phyloP scores from a whole-genome alignment of 2,797 vertebrate genomes.

The Siniperca obscura region DNA sequence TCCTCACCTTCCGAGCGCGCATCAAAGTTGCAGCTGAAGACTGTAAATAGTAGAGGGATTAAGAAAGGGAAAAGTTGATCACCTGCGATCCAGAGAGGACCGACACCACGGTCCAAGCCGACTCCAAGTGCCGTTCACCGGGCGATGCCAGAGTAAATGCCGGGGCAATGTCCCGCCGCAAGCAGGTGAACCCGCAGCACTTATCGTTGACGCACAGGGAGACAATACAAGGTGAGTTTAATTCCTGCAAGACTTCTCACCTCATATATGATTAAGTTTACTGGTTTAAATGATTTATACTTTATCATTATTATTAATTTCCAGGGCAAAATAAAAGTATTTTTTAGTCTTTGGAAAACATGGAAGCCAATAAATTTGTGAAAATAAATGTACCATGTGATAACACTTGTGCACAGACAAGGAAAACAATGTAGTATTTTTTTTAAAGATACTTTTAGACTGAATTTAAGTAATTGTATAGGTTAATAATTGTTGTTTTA shows the following conservation, averaged over 20 bases:
- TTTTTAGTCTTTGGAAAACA: constrained; percentile 7
- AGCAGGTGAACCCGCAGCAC: constrained; percentile 99
- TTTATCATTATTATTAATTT: background rate
- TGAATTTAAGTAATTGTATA: background rate
- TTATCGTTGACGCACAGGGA: constrained; percentile 95
- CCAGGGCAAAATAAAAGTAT: background rate
- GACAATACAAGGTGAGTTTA: constrained; percentile 93
- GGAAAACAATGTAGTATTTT: background rate
- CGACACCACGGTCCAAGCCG: constrained; percentile 88
- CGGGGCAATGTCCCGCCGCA: constrained; percentile 99
- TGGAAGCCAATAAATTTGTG: constrained; percentile 2
- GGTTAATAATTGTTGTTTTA: constrained; percentile 9
- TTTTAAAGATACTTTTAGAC: background rate
- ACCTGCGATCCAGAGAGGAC: constrained; percentile 78
- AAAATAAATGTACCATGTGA: constrained; percentile 11
- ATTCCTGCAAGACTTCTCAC: background rate
- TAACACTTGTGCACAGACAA: background rate
- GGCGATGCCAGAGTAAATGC: constrained; percentile 99
- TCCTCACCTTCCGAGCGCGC: constrained; percentile 47
- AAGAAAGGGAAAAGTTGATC: constrained; percentile 62
- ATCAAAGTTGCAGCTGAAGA: constrained; percentile 52
- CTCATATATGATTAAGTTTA: background rate
- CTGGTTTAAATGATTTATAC: background rate
- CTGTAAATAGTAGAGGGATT: constrained; percentile 57
- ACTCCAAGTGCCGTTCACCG: constrained; percentile 92